phyloP scores from a whole-genome alignment of 2,113 vertebrate species.

The Chinchilla lanigera region DNA sequence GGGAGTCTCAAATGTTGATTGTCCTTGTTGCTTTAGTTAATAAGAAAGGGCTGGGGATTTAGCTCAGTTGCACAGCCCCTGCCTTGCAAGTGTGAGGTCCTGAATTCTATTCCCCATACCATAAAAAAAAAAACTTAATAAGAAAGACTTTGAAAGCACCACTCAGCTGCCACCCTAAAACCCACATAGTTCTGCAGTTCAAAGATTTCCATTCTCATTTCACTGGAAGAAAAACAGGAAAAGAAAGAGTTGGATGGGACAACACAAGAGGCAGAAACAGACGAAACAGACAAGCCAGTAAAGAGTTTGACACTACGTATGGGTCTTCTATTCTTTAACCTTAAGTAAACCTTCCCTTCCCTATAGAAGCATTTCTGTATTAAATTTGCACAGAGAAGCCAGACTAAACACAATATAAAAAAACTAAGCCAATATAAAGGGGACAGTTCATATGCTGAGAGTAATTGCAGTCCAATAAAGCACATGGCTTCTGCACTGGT shows the following conservation, averaged over 20 bases:
- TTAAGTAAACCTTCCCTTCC: neutral
- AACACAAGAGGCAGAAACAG: neutral
- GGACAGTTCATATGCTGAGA: neutral
- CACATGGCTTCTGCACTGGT: neutral
- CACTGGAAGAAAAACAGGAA: neutral
- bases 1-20: neutral
- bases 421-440: neutral
- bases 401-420: neutral
- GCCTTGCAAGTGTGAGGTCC: too few relatives aligned
- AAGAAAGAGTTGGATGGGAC: neutral
- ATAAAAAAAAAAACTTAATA: neutral
- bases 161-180: neutral
- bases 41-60: too few relatives aligned
- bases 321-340: neutral
- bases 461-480: neutral
- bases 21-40: neutral
- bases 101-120: too few relatives aligned
- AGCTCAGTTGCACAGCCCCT: too few relatives aligned
- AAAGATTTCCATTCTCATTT: neutral
- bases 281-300: neutral
- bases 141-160: neutral
- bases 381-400: constrained; percentile 1
- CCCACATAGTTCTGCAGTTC: neutral
- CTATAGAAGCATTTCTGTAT: neutral
- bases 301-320: neutral